Evolutionary conservation across 2,113 vertebrate genomes (phyloP).

Genomic region (Petromus typicus): DNA sequence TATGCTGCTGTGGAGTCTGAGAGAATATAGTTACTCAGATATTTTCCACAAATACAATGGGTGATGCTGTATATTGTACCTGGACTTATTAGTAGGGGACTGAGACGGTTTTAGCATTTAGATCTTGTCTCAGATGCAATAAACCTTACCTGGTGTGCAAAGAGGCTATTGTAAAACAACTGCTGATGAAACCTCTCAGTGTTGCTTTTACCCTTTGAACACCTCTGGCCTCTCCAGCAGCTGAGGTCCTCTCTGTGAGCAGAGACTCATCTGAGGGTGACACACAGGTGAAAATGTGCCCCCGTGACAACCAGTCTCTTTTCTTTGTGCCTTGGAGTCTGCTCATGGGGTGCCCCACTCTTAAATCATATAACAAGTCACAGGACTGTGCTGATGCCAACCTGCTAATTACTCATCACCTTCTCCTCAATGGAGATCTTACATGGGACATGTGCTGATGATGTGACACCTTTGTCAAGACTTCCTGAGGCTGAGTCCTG

Average conservation of each 20-base stretch:
- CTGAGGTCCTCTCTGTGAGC: not conserved
- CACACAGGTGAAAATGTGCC: not conserved
- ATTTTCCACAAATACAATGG: not conserved
- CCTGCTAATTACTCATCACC: not conserved
- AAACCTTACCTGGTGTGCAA: not conserved
- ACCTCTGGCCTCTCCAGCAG: not conserved
- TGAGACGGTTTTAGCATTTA: not conserved
- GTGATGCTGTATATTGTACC: not conserved
- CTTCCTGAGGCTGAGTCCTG: not conserved
- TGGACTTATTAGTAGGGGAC: conserved; percentile 10
- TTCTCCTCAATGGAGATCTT: not conserved
- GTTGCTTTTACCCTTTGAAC: not conserved
- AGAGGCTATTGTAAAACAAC: not conserved
- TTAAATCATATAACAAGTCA: not conserved
- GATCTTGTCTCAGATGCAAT: conserved; percentile 17
- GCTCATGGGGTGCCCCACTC: not conserved
- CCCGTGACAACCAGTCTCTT: not conserved
- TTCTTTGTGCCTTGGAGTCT: not conserved
- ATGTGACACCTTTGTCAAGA: not conserved
- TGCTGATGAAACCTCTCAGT: not conserved
- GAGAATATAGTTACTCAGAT: not conserved
- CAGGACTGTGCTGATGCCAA: not conserved
- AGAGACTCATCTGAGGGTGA: not conserved
- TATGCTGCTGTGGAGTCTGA: not conserved
- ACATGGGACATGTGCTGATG: no score